Base-by-base conservation (phyloP, 2,888 invertebrate species). In the Cantharis nigra region DNA sequence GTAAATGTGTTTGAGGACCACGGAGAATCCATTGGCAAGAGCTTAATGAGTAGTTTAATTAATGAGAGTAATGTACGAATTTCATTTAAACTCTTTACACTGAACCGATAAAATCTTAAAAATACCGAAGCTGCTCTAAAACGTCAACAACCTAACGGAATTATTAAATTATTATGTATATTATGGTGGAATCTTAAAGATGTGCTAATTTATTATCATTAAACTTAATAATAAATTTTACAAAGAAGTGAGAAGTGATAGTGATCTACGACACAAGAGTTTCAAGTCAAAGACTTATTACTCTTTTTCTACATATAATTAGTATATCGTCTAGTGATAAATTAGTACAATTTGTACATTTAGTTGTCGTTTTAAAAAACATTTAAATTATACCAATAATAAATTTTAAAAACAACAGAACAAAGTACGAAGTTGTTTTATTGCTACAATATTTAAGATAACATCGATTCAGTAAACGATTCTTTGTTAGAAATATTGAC, bases 31-130 rank as follows among this genome's bases (percentile, higher is more conserved):
- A 80, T 80, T 80, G 72, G 78, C 78, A 71, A 70, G 74, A 73
- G 63, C 80, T 76, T 78, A 80, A 78, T 77, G 78, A 80, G 78
- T 77, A 64, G 69, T 69, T 74, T 78, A 79, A 79, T 79, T 79
- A 79, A 79, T 76, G 79, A 64, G 74, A 63, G 75, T 73, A 78
- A 75, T 71, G 75, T 75, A 78, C 72, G 78, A 78, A 78, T 78
- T 78, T 78, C 72, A 75, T 72, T 78, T 78, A 78, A 78, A 67
- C 75, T 72, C 75, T 72, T 75, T 72, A 73, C 75, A 63, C 62
- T 71, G 69, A 69, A 28, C 65, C 70, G 78, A 78, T 78, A 75
- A 64, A 65, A 75, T 78, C 78, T 73, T 67, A 49, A 49, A 76
- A 76, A 76, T 73, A 72, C 70, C 26, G 13, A 28, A 73, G 33